Conservation (phyloP, 2,888 invertebrate genomes). For the Pantelozetes paolii region DNA sequence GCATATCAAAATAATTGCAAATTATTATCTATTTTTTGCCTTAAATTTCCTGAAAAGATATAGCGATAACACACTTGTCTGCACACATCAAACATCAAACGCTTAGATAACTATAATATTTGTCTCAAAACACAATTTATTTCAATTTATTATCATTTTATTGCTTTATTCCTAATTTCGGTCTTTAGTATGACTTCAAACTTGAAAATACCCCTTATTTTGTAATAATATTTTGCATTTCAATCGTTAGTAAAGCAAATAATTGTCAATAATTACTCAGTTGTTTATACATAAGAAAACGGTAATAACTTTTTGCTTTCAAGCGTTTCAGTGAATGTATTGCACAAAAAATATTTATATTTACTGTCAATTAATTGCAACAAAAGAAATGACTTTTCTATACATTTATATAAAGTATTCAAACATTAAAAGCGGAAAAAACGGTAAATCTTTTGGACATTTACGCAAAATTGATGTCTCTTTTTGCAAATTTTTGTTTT, state of each 20-base stretch:
- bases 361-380: no score
- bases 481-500: no score
- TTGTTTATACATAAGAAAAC: neutral
- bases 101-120: neutral
- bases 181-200: neutral
- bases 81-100: neutral
- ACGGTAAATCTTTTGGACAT: no score
- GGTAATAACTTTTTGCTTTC: neutral
- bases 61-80: neutral
- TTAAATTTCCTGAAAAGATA: conserved; percentile 13
- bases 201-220: neutral
- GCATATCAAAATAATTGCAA: neutral
- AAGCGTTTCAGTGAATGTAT: neutral
- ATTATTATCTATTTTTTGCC: neutral
- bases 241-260: neutral
- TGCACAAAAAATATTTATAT: no score
- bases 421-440: no score
- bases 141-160: neutral
- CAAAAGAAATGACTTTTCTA: no score
- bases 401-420: no score
- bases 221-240: neutral
- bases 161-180: neutral
- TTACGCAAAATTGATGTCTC: no score
- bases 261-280: neutral
- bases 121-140: neutral